phyloP scores from a whole-genome alignment of 2,888 invertebrate genomes.

The Tridacna crocea region DNA sequence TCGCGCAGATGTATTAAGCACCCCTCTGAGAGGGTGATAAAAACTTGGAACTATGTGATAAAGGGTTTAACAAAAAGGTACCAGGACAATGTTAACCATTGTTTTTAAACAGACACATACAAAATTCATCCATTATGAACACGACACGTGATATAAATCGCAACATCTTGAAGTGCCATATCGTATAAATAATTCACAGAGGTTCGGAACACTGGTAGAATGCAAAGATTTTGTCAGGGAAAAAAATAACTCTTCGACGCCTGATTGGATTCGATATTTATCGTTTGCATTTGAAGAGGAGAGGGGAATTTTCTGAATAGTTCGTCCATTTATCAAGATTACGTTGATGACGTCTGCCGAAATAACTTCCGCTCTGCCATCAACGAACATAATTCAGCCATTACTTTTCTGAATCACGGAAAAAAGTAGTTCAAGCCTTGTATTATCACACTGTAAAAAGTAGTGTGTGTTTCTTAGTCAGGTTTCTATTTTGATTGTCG shows the following conservation, averaged over 20 bases:
- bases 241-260: neutral
- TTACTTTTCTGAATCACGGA: neutral
- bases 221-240: too few relatives aligned
- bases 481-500: too few relatives aligned
- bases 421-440: neutral
- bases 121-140: too few relatives aligned
- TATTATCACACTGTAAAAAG: too few relatives aligned
- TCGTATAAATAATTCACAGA: neutral
- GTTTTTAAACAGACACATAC: too few relatives aligned
- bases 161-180: neutral
- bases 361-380: slow-evolving; percentile 11
- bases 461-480: too few relatives aligned
- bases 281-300: slow-evolving; percentile 9
- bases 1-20: too few relatives aligned
- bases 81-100: too few relatives aligned
- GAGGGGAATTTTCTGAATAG: slow-evolving; percentile 18
- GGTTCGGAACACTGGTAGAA: neutral
- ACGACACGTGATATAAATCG: too few relatives aligned
- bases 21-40: too few relatives aligned
- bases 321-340: slow-evolving; percentile 25
- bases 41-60: too few relatives aligned
- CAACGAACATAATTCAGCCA: slow-evolving; percentile 12
- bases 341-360: slow-evolving; percentile 17
- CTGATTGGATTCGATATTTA: slow-evolving; percentile 8
- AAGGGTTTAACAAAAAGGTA: neutral